Conservation (phyloP, 2,113 vertebrate genomes). For the Chloropsis hardwickii region DNA sequence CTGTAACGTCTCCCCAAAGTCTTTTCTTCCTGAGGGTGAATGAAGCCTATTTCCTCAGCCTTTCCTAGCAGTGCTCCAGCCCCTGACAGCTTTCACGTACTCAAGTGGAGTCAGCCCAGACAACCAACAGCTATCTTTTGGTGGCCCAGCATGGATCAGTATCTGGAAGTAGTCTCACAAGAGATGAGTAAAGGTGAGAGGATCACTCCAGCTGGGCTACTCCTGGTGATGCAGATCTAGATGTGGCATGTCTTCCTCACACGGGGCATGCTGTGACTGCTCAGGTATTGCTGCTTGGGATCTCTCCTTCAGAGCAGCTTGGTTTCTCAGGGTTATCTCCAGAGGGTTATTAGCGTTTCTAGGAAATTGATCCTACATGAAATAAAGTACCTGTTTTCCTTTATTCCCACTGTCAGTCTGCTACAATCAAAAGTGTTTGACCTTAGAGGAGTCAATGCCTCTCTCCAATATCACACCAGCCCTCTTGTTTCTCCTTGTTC, state of each 20-base stretch:
- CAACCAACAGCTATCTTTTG: background rate
- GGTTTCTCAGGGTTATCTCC: background rate
- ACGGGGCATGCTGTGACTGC: rapidly evolving
- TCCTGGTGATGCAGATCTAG: background rate
- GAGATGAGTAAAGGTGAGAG: background rate
- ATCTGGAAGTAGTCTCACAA: background rate
- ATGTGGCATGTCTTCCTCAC: background rate
- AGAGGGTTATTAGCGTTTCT: background rate
- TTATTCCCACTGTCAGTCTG: background rate
- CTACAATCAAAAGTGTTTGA: background rate
- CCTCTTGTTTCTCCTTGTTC: background rate
- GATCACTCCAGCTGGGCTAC: rapidly evolving
- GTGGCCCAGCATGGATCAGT: background rate
- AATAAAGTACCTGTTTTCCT: background rate
- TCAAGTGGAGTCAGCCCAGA: background rate
- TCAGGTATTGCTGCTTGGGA: background rate
- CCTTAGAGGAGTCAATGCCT: background rate
- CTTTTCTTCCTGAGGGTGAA: background rate
- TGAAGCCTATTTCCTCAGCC: background rate
- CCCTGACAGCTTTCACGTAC: background rate
- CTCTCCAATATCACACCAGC: background rate
- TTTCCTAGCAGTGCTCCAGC: background rate
- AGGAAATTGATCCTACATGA: background rate
- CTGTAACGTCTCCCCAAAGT: background rate
- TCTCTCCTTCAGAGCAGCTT: background rate